Evolutionary conservation across 2,113 vertebrate species (phyloP).

Genomic region (Procavia capensis): DNA sequence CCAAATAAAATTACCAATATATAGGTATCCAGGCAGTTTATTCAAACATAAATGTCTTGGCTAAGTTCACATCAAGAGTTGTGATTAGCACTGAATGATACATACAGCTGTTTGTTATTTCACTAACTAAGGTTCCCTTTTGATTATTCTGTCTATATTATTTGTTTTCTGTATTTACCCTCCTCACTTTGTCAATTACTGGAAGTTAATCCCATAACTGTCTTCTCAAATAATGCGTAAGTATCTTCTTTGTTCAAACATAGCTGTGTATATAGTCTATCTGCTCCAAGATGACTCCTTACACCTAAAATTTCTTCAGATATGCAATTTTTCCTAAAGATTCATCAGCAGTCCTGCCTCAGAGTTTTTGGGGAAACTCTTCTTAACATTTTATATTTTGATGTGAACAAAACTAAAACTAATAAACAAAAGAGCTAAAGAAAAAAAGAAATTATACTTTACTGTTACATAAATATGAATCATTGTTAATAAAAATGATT

Average conservation of each 20-base stretch:
- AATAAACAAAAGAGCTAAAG: neutral
- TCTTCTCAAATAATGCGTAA: constrained; percentile 10
- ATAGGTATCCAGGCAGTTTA: neutral
- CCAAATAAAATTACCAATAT: constrained; percentile 1
- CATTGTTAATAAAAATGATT: neutral
- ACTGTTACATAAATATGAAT: neutral
- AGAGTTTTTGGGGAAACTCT: neutral
- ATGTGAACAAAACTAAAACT: constrained; percentile 19
- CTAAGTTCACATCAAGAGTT: neutral
- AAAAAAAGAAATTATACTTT: neutral
- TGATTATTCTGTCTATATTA: neutral
- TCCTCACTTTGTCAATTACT: neutral
- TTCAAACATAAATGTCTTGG: neutral
- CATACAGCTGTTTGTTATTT: neutral
- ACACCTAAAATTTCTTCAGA: neutral
- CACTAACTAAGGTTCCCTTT: neutral
- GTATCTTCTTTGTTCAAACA: neutral
- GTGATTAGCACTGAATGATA: neutral
- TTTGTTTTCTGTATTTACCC: neutral
- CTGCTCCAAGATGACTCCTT: neutral
- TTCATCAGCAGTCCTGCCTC: neutral
- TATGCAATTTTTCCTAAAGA: neutral
- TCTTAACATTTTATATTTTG: neutral
- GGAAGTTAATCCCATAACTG: neutral
- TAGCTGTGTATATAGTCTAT: neutral